phyloP scores from a whole-genome alignment of 1,140 invertebrate genomes.

The Drosophila suzukii region DNA sequence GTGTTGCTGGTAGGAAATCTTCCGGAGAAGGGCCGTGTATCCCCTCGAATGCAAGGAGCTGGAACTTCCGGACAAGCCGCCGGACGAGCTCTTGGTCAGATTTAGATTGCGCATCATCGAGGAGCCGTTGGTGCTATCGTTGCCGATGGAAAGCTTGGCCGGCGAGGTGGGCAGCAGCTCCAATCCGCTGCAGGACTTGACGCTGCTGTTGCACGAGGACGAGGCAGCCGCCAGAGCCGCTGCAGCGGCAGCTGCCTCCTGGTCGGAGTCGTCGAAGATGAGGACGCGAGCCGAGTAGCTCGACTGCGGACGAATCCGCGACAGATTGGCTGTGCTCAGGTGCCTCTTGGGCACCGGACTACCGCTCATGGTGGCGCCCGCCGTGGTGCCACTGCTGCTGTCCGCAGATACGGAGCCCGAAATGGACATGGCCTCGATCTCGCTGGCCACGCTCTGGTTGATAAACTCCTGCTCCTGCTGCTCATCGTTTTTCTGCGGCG shows the following conservation, averaged over 20 bases:
- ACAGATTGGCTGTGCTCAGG: constrained; percentile 64
- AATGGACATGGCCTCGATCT: constrained; percentile 59
- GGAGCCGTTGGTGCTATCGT: constrained; percentile 57
- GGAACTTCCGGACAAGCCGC: constrained; percentile 73
- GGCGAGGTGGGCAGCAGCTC: constrained; percentile 72
- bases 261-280: constrained; percentile 80
- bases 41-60: constrained; percentile 69
- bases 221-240: constrained; percentile 27
- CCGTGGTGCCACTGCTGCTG: constrained; percentile 51
- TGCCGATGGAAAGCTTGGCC: constrained; percentile 57
- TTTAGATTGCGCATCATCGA: constrained; percentile 75
- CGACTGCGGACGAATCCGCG: constrained; percentile 77
- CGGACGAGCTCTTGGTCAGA: constrained; percentile 80
- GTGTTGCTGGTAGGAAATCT: constrained; percentile 83
- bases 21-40: constrained; percentile 70
- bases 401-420: constrained; percentile 53
- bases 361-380: constrained; percentile 23
- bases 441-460: constrained; percentile 63
- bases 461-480: constrained; percentile 53
- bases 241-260: constrained; percentile 59
- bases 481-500: constrained; percentile 67
- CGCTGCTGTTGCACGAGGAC: constrained; percentile 39
- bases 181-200: constrained; percentile 58
- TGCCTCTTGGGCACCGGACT: constrained; percentile 77
- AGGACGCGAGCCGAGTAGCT: constrained; percentile 80